A percentile compares a stretch with the other conserved stretches of the same genome.
Evolutionary conservation across 2,888 invertebrate species (phyloP).

Genomic region (Hirtodrosophila confusa): DNA sequence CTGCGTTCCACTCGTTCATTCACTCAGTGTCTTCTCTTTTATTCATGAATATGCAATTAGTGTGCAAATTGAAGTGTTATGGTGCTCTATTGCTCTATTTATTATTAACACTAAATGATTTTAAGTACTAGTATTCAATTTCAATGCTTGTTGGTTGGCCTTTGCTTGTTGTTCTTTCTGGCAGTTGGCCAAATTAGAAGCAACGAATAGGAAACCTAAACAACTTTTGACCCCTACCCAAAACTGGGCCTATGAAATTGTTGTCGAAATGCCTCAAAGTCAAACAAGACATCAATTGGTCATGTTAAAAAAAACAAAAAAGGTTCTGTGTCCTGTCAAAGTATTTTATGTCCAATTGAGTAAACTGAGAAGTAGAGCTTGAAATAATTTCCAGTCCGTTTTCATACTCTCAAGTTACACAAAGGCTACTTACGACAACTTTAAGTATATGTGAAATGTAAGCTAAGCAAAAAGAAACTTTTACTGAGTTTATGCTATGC

Average conservation of each 20-base stretch:
- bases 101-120: conserved; percentile 75
- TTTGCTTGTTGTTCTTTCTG: conserved; percentile 15
- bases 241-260: conserved; percentile 44
- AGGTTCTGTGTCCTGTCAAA: conserved; percentile 21
- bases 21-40: conserved; percentile 50
- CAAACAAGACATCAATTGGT: conserved; percentile 59
- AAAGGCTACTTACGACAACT: no score
- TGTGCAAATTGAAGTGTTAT: conserved; percentile 74
- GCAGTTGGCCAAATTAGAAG: conserved; percentile 43
- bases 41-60: conserved; percentile 79
- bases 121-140: conserved; percentile 66
- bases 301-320: conserved; percentile 39
- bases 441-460: no score
- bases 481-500: no score
- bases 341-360: conserved; percentile 24
- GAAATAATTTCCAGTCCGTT: conserved; percentile 15
- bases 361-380: conserved; percentile 28
- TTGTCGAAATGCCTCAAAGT: conserved; percentile 57
- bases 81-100: conserved; percentile 55
- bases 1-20: conserved; percentile 26
- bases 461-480: no score
- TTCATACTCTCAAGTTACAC: no score
- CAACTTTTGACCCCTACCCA: conserved; percentile 6
- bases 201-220: background rate
- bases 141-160: conserved; percentile 32